Base-by-base conservation (phyloP, 2,888 invertebrate species). In the Frankliniella fusca region DNA sequence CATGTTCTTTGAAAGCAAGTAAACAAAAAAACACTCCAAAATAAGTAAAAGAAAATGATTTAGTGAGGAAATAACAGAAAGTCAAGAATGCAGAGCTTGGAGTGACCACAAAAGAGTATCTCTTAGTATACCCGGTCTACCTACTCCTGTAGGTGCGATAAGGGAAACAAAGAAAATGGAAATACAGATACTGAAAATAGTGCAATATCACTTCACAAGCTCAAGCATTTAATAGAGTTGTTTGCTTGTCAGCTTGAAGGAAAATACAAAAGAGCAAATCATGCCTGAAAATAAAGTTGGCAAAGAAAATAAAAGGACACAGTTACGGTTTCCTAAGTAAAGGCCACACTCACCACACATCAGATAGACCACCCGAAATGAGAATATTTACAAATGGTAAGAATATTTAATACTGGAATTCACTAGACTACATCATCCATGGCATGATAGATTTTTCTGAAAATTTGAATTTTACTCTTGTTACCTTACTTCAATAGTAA, bases 181-280 rank as follows among this genome's bases (percentile, higher is more conserved):
- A 10, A 76, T 12, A 76, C 12, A 27, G 5, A n/a, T 8, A 12
- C n/a, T n/a, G 9, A 23, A 23, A 70, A 20, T 23, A 23, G 70
- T 76, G 70, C 70, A 76, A 76, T 27, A 76, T 76, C 70, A 23
- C 70, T 76, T 76, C 70, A 61, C 70, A 76, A 76, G 70, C 70
- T 76, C 70, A 76, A 76, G 27, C 70, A 23, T 27, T 23, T 76
- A n/a, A 0, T 76, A 18, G 18, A 18, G 18, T 61, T 18, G 23
- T 76, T 23, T 27, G 70, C 70, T 76, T 76, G 70, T 11, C 12
- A 76, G 70, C 70, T 76, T 10, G 70, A 27, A 76, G 70, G 27
- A 27, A 76, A 12, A 23, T 76, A 27, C n/a, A 76, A 70, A 76
- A 76, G 70, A 76, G 9, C n/a, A 76, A 27, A 23, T 12, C 9